Conservation (phyloP, 2,888 invertebrate genomes). For the Drosophila picticornis region DNA sequence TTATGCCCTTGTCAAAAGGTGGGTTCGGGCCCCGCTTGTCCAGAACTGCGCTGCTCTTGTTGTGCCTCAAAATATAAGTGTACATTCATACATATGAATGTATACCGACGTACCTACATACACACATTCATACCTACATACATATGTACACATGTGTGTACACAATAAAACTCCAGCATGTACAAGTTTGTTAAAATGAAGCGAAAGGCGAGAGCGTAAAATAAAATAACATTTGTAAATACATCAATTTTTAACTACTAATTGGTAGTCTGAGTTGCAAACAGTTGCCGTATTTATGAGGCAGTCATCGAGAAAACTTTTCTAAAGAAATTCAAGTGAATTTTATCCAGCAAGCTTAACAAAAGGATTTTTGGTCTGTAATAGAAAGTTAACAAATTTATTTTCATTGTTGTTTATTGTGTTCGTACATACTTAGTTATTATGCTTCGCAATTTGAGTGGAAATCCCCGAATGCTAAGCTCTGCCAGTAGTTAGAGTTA, state of each 20-base stretch:
- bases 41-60: slow-evolving; percentile 44
- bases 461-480: neutral
- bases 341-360: neutral
- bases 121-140: too few relatives aligned
- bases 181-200: slow-evolving; percentile 24
- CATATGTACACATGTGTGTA: slow-evolving; percentile 1
- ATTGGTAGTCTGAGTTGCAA: slow-evolving; percentile 43
- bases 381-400: slow-evolving; percentile 6
- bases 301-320: slow-evolving; percentile 20
- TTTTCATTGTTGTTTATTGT: slow-evolving; percentile 18
- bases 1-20: slow-evolving; percentile 81
- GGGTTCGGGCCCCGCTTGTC: slow-evolving; percentile 48
- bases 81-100: slow-evolving; percentile 11
- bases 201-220: slow-evolving; percentile 3
- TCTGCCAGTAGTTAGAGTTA: neutral
- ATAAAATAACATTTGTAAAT: slow-evolving; percentile 43
- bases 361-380: slow-evolving; percentile 9
- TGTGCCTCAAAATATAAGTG: slow-evolving; percentile 18
- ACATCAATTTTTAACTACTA: slow-evolving; percentile 59
- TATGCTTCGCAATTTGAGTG: slow-evolving; percentile 1
- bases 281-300: slow-evolving; percentile 27
- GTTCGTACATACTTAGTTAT: slow-evolving; percentile 8
- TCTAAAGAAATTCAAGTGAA: slow-evolving; percentile 2
- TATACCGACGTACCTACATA: neutral
- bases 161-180: slow-evolving; percentile 14